Base-by-base conservation (phyloP, 2,113 vertebrate species). In the Sisor rabdophorus region DNA sequence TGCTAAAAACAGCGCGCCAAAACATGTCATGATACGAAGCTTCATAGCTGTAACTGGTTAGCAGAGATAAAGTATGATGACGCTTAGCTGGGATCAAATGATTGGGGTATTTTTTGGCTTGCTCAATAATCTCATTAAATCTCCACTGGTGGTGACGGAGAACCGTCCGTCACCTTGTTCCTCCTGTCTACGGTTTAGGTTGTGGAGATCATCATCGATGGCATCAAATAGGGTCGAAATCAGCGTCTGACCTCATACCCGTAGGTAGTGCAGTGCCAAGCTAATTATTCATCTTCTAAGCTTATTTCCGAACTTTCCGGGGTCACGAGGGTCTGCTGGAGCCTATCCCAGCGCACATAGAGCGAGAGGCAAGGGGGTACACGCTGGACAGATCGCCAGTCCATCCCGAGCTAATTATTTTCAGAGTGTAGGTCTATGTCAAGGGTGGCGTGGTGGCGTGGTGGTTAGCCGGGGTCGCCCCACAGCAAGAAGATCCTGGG, bases 21-120 rank as follows among this genome's bases (percentile, higher is more conserved):
- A 59, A 67, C 50, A 72, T 76, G 48, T 61, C 26, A 71, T 30
- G 58, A 56, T 63, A 16, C 20, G 53, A 60, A 65, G n/a, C 19
- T 17, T 20, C 69, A 58, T 71, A 68, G 44, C 44, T 76, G 40
- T 36, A 48, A 48, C 17, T 59, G 71, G 48, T 61, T 30, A 63
- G 26, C 36, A 13, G 12, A 63, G n/a, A 67, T 65, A 53, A 76
- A 26, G 26, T 59, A 56, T 50, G 26, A 44, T 58, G 40, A 74
- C 44, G 26, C 30, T 50, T 56, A 68, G 47, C 15, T 22, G 24
- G 24, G 60, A 48, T 64, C 22, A 65, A 11, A 61, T 44, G 65
- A 76, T 32, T 56, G 36, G 7, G 32, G 7, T 36, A n/a, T 55
- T 36, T 56, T 47, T 76, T 36, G 32, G 32, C 13, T 68, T 16